Base-by-base conservation (phyloP, 2,888 invertebrate genomes). In the Drosophila demipolita region DNA sequence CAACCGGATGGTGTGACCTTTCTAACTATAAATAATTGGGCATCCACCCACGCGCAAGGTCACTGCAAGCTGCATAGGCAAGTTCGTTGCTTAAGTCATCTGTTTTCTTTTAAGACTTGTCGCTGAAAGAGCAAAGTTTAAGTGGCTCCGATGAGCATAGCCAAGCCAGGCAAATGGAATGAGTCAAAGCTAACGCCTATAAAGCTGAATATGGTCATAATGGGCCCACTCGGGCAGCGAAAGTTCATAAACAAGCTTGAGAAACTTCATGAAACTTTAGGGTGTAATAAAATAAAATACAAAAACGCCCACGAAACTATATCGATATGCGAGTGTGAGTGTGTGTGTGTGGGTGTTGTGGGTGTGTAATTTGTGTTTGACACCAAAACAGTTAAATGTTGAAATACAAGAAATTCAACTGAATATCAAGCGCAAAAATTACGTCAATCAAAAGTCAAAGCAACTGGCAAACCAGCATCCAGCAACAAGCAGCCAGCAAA, bases 391-490 rank as follows among this genome's bases (percentile, higher is more conserved):
- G 86, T 88, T 88, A 90, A 85, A 86, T 85, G 86, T 86, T 72
- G 88, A 88, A 86, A 89, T 89, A 86, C 90, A 89, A 86, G 90
- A 86, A 87, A 86, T 89, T 86, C 86, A 86, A 89, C 63, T 86
- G 90, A 88, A 90, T 88, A 90, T 87, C 86, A 90, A 87, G 88
- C 89, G 77, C 90, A 90, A 90, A 86, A 88, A 87, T 87, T 87
- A 89, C 86, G 86, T 86, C 86, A 86, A 89, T 86, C 86, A 90
- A 87, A 62, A 85, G 86, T 85, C 88, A 78, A 83, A 83, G 73
- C 85, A 82, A 71, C 72, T 63, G 58, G 65, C 68, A 70, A 73
- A 42, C 38, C 53, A 66, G 48, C 64, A 75, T 42, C 53, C 17
- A 48, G 42, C 69, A 66, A 52, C 73, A 35, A 40, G 29, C 42